phyloP scores from a whole-genome alignment of 1,140 invertebrate genomes.

The Cardiocondyla obscurior region DNA sequence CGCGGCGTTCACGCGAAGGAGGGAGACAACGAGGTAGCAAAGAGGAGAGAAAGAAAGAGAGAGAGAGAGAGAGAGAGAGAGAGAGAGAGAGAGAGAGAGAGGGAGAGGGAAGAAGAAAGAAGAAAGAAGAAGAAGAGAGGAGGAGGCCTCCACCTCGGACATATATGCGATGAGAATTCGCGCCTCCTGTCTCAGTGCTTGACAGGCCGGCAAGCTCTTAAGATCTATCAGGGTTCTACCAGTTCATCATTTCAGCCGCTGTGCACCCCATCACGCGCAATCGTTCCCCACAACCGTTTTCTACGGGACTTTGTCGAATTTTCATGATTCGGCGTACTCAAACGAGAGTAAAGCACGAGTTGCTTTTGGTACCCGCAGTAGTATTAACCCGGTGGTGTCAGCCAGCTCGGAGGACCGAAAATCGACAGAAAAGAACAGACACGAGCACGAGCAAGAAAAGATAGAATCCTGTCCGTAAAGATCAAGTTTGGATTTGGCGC shows the following conservation, averaged over 20 bases:
- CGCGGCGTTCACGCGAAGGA: slow-evolving; percentile 17
- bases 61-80: slow-evolving; percentile 55
- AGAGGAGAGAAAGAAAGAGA: slow-evolving; percentile 26
- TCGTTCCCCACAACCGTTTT: slow-evolving; percentile 16
- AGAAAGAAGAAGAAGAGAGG: slow-evolving; percentile 73
- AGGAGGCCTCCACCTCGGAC: slow-evolving; percentile 77
- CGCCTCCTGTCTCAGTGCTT: slow-evolving; percentile 83
- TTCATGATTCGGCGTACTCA: not conserved
- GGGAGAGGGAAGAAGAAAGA: slow-evolving; percentile 59
- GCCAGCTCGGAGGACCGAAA: slow-evolving; percentile 22
- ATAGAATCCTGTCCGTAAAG: not conserved
- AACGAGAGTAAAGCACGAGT: not conserved
- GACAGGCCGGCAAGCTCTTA: slow-evolving; percentile 83
- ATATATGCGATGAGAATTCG: slow-evolving; percentile 83
- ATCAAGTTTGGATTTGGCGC: not conserved
- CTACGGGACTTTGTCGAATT: slow-evolving; percentile 2
- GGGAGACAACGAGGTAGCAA: slow-evolving; percentile 28
- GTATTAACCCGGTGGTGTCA: slow-evolving; percentile 1
- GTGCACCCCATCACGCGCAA: slow-evolving; percentile 34
- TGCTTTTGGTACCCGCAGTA: not conserved
- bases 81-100: slow-evolving; percentile 73
- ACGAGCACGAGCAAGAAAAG: not conserved
- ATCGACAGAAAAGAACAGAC: not conserved
- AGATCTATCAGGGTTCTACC: slow-evolving; percentile 72
- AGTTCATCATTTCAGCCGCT: slow-evolving; percentile 35